Base-by-base conservation (phyloP, 2,797 vertebrate genomes). In the Macroramphosus scolopax region DNA sequence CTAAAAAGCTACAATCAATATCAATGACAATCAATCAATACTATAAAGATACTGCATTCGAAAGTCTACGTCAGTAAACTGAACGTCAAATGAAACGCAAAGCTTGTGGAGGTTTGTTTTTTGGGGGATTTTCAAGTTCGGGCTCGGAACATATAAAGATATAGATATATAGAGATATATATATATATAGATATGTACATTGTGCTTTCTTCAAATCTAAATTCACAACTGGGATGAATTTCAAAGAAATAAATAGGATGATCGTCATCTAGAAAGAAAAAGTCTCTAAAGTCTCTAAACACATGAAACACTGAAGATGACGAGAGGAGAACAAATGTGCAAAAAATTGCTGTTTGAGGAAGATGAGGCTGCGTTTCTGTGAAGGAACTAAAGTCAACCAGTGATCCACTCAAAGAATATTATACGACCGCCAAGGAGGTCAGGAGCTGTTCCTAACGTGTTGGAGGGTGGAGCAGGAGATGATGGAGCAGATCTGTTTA, bases 291-390 rank as follows among this genome's bases (percentile, higher is more conserved):
- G n/a, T n/a, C n/a, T n/a, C n/a, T n/a, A 32, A 15, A 10, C 2
- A 24, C 11, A 56, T 5, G 45, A 50, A 69, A 52, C n/a, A n/a
- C n/a, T n/a, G 22, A 77, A 58, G 31, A 64, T 4, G 28, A 75
- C 54, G 38, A 9, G 18, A 49, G 49, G 45, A 33, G 12, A 26
- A 74, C 58, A 81, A n/a, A n/a, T 78, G 82, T 88, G 80, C 78
- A 87, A 88, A 86, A 77, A n/a, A n/a, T n/a, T 48, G 51, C 71
- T 42, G 58, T 74, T 74, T 52, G 45, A 43, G 58, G 50, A 74
- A 25, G 39, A 49, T 10, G 0, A 5, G 6, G 17, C 24, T 42
- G 30, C 8, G 28, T 52, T 54, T 55, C 16, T 46, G 8, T 6
- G 42, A 57, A 69, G 30, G 6, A 47, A 32, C 14, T 50, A 15